Evolutionary conservation across 2,888 invertebrate species (phyloP).

Genomic region (Mimumesa dahlbomi): DNA sequence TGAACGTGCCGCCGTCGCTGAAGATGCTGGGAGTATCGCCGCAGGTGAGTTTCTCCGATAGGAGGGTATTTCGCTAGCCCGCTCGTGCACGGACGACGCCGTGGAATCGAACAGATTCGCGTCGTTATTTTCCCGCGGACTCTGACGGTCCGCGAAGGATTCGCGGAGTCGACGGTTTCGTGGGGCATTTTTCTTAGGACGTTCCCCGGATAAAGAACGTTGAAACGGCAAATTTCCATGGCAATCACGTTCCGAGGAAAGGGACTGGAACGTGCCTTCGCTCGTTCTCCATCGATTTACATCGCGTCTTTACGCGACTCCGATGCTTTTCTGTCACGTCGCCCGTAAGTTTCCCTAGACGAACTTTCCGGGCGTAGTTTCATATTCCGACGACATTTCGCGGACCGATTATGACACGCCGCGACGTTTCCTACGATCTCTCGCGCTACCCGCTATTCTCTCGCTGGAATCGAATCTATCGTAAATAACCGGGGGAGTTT

Average conservation of each 20-base stretch:
- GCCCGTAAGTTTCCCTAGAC: constrained; percentile 3
- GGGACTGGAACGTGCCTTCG: constrained; percentile 23
- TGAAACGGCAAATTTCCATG: constrained; percentile 13
- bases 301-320: constrained; percentile 33
- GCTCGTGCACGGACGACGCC: too few relatives aligned
- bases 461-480: too few relatives aligned
- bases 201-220: not conserved
- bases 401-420: constrained; percentile 8
- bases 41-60: constrained; percentile 87
- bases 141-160: too few relatives aligned
- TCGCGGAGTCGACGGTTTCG: not conserved
- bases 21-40: constrained; percentile 96
- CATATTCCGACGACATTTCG: constrained; percentile 32
- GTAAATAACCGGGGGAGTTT: not conserved
- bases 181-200: not conserved
- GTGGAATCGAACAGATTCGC: too few relatives aligned
- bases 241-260: constrained; percentile 40
- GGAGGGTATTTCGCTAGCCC: too few relatives aligned
- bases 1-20: constrained; percentile 94
- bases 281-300: constrained; percentile 32
- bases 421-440: too few relatives aligned
- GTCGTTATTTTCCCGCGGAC: too few relatives aligned
- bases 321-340: constrained; percentile 22
- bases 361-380: constrained; percentile 19
- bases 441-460: not conserved